Base-by-base conservation (phyloP, 2,113 vertebrate genomes). In the Leiothrix lutea region DNA sequence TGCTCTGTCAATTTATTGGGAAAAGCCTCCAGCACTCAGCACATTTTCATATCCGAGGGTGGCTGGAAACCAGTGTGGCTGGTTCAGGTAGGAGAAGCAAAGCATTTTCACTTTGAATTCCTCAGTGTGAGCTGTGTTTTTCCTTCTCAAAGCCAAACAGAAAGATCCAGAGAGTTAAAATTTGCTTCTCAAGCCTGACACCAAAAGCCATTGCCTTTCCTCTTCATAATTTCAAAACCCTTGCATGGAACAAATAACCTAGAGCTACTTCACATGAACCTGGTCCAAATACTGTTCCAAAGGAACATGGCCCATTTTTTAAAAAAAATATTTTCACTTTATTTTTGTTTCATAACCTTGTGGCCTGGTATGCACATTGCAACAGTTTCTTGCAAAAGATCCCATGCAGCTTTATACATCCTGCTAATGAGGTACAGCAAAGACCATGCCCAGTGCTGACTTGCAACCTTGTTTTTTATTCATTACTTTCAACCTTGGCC, bases 301-400 rank as follows among this genome's bases (percentile, higher is more conserved):
- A 38, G 48, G 9, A 92, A 77, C 11, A 29, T 25, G 33, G 12
- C 64, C 25, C 22, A 5, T 20, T 69, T 91, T 31, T 14, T 7
- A 42, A 79, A 48, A 79, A 48, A 48, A 5, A 11, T 20, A 67
- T 78, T 88, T 89, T 89, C 45, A 33, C 9, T 38, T 65, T 42
- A 42, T 72, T 87, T 86, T 86, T 65, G 21, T 96, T 96, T 91
- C 78, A 33, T 75, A 87, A 82, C 57, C 50, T 77, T 47, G 54
- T 88, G 38, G 29, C 72, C 38, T 88, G 67, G 50, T 92, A 70
- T 16, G 35, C 45, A 62, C 74, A 54, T 91, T 67, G 91, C 69
- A 95, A 93, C 18, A 88, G 31, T 75, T 75, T 36, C 77, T 95
- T 92, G 65, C 93, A 88, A 84, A 87, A 94, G 72, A 84, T 71